phyloP scores from a whole-genome alignment of 2,888 invertebrate species.

The Stramonita haemastoma region DNA sequence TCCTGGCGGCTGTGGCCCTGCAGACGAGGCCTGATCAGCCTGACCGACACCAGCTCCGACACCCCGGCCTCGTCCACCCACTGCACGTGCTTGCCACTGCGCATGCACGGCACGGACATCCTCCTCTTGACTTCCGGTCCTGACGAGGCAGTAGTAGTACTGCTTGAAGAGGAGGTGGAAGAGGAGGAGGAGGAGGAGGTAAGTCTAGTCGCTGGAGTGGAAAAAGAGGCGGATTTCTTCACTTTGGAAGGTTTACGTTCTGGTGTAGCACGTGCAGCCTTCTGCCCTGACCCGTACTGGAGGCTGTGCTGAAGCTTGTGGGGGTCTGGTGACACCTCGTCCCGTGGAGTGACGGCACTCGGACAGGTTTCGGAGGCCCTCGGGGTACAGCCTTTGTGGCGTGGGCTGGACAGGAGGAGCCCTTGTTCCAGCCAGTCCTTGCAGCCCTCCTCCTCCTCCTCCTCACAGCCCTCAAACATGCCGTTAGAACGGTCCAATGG shows the following conservation, averaged over 20 bases:
- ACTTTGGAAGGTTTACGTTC: conserved; percentile 30
- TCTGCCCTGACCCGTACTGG: not conserved
- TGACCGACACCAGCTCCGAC: conserved; percentile 37
- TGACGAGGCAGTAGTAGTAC: not conserved
- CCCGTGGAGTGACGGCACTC: conserved; percentile 33
- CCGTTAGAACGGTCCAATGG: conserved; percentile 21
- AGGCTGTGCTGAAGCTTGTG: not conserved
- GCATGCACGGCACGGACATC: conserved; percentile 40
- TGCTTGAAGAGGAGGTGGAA: not conserved
- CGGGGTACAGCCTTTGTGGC: not conserved
- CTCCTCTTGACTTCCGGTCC: conserved; percentile 7
- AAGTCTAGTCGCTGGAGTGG: not conserved
- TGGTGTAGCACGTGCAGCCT: not conserved
- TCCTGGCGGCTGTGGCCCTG: conserved; percentile 16
- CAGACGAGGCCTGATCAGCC: conserved; percentile 39
- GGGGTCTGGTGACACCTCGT: not conserved
- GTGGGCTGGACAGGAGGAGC: not conserved
- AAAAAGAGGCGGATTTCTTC: conserved; percentile 41
- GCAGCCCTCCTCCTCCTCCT: not conserved
- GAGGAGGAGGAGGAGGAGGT: conserved; percentile 11
- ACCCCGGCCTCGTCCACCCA: conserved; percentile 40
- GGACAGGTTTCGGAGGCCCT: conserved; percentile 37
- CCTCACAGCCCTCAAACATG: conserved; percentile 27
- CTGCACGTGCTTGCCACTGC: conserved; percentile 36
- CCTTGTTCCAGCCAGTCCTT: not conserved